phyloP scores from a whole-genome alignment of 2,888 invertebrate genomes.

The Apeira syringaria region DNA sequence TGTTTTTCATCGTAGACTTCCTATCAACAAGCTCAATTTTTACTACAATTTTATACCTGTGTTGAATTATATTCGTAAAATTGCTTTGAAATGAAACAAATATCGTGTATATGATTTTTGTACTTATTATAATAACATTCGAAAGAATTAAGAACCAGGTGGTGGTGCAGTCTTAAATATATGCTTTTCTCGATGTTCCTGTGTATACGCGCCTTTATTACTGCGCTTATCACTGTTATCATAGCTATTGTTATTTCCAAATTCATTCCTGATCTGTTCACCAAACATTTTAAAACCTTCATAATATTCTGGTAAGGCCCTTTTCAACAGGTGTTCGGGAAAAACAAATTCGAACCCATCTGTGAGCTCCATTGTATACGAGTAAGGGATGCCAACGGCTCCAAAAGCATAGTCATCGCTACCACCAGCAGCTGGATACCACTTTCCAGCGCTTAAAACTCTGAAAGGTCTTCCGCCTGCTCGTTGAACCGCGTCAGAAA shows the following conservation, averaged over 20 bases:
- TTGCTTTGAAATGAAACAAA: conserved; percentile 12
- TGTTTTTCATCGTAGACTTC: conserved; percentile 1
- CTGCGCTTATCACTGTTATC: too few species aligned
- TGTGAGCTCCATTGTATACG: conserved; percentile 85
- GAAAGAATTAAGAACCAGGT: background rate
- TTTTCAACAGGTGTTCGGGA: conserved; percentile 73
- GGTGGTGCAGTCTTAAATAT: too few species aligned
- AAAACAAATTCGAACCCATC: conserved; percentile 85
- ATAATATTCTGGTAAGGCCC: conserved; percentile 60
- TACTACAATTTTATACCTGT: conserved; percentile 1
- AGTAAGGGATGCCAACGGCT: conserved; percentile 75
- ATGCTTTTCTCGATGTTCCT: too few species aligned
- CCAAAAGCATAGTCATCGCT: conserved; percentile 86
- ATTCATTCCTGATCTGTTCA: conserved; percentile 57
- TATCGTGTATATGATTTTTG: conserved; percentile 3
- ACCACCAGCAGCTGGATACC: conserved; percentile 85
- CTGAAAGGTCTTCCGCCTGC: conserved; percentile 71
- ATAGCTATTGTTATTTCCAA: conserved; percentile 21
- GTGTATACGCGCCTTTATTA: too few species aligned
- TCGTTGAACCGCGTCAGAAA: conserved; percentile 61
- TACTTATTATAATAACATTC: background rate
- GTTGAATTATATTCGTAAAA: background rate
- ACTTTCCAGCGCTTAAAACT: conserved; percentile 76
- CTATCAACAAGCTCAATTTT: background rate
- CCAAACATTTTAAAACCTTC: conserved; percentile 65